These are phyloP conservation scores for Bimastos eiseni DNA, from an alignment of 2,888 invertebrate species.

Conservation along the genomic window DNA sequence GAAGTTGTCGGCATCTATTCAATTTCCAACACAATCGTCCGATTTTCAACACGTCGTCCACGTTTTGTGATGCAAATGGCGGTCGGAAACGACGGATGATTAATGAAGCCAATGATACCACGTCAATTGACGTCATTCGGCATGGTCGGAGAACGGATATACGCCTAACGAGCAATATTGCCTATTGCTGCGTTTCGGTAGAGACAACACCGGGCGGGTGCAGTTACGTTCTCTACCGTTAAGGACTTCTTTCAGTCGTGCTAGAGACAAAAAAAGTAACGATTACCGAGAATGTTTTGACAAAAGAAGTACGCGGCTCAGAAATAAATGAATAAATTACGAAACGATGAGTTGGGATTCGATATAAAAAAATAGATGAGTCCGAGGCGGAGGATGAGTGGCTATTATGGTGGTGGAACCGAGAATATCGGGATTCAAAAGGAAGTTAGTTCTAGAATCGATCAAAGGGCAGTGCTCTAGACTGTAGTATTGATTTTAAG, in stretches of 20 bases:
- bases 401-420: no score
- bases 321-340: no score
- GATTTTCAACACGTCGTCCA: background rate
- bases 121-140: background rate
- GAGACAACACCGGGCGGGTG: background rate
- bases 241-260: background rate
- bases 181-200: background rate
- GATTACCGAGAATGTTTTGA: background rate
- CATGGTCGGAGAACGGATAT: background rate
- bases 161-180: slow-evolving; percentile 5
- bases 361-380: no score
- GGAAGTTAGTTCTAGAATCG: no score
- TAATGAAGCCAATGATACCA: slow-evolving; percentile 4
- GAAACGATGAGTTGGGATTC: no score
- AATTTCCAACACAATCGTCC: background rate
- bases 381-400: no score
- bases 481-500: no score
- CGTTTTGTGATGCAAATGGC: background rate
- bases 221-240: background rate
- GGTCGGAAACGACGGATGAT: background rate
- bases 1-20: background rate
- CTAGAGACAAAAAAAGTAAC: background rate
- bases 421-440: no score
- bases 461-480: no score
- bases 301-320: no score